phyloP scores from a whole-genome alignment of 2,113 vertebrate species.

The Anarhynchus alexandrinus region DNA sequence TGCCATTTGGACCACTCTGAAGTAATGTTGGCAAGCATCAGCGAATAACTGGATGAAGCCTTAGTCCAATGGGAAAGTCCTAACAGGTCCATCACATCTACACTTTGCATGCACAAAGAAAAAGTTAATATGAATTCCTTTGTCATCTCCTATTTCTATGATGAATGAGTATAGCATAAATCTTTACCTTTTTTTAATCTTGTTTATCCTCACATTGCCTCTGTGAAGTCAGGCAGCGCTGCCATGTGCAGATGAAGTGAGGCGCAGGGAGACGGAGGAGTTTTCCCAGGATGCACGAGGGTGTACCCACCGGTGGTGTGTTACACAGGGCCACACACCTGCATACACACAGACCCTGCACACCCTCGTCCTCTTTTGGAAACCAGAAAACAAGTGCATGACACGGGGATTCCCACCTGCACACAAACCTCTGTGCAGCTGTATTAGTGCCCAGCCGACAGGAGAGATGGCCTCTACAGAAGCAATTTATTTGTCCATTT shows the following conservation, averaged over 20 bases:
- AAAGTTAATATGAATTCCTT: neutral
- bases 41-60: neutral
- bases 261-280: neutral
- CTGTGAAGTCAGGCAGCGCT: neutral
- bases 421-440: neutral
- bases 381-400: neutral
- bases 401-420: neutral
- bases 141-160: neutral
- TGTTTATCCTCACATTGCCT: neutral
- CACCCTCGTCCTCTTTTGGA: neutral
- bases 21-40: neutral
- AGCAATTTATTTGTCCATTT: neutral
- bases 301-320: accelerated
- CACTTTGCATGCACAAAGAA: neutral
- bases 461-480: neutral
- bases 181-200: neutral
- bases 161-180: neutral
- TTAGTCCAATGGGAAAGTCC: neutral
- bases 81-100: neutral
- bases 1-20: neutral
- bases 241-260: neutral
- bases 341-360: neutral
- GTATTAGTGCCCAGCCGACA: neutral
- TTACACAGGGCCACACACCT: too few relatives aligned
- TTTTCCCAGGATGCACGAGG: neutral